Conservation (phyloP, 2,888 invertebrate genomes). For the Perizoma affinitatum region DNA sequence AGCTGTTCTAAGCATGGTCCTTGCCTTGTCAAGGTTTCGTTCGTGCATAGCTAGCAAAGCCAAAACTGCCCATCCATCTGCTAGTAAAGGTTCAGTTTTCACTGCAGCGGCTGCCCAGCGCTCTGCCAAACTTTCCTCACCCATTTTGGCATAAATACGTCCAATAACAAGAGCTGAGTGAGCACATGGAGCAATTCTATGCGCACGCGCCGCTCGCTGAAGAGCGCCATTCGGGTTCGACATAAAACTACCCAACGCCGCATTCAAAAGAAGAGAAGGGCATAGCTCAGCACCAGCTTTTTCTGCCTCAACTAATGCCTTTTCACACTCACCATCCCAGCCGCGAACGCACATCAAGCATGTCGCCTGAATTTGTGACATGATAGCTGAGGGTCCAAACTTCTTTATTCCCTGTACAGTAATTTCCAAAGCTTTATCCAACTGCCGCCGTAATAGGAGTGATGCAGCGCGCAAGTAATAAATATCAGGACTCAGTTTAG, state of each 20-base stretch:
- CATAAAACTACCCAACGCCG: slow-evolving; percentile 58
- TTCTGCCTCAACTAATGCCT: slow-evolving; percentile 60
- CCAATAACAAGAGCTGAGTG: slow-evolving; percentile 66
- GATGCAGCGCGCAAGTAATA: slow-evolving; percentile 68
- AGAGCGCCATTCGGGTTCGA: slow-evolving; percentile 56
- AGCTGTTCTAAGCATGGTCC: slow-evolving; percentile 67
- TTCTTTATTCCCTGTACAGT: slow-evolving; percentile 53
- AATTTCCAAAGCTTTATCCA: slow-evolving; percentile 55
- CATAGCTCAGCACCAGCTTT: slow-evolving; percentile 56
- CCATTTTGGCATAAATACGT: slow-evolving; percentile 58
- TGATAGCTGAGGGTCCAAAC: slow-evolving; percentile 63
- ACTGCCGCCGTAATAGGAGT: slow-evolving; percentile 52
- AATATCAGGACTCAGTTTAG: slow-evolving; percentile 48
- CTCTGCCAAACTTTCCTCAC: slow-evolving; percentile 60
- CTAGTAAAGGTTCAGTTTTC: slow-evolving; percentile 64
- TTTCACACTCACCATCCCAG: slow-evolving; percentile 67
- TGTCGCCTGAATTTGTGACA: slow-evolving; percentile 67
- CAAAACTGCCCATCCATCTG: slow-evolving; percentile 75
- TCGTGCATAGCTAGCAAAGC: slow-evolving; percentile 65
- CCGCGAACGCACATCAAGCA: slow-evolving; percentile 55
- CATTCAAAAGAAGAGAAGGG: slow-evolving; percentile 59
- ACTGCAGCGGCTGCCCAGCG: slow-evolving; percentile 72
- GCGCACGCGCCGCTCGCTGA: slow-evolving; percentile 70
- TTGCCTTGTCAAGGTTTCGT: slow-evolving; percentile 59
- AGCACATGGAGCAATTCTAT: slow-evolving; percentile 64